Evolutionary conservation across 2,888 invertebrate genomes (phyloP), one percentile per base, ranked within the genome.

Genomic region (Dolichomitus sp.): DNA sequence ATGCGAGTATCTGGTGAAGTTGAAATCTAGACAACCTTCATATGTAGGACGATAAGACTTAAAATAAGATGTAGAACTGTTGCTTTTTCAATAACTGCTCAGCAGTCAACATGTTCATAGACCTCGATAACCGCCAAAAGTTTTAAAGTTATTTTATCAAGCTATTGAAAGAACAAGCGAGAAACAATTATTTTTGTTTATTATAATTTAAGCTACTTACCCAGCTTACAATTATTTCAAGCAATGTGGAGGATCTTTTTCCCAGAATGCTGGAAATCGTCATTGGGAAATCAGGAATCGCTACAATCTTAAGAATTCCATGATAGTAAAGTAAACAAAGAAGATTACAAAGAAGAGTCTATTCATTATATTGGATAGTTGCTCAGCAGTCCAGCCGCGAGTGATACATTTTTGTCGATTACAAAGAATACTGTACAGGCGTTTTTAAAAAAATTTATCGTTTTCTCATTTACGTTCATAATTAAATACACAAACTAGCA

Each of bases 401-500:
- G 69, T 30, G 11, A 48, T 9, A 12, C 23, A 23, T 61, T 48
- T 27, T 57, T 76, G 65, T 72, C 37, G 9, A 70, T 79, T 61
- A 40, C 11, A 59, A 59, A 59, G 11, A 82, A 82, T 82, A 83
- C 76, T 83, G 75, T 83, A 83, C 83, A 83, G 83, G 74, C 65
- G 50, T 17, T 40, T 27, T 42, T 48, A 23, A n/a, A 40, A 17
- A 61, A 59, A 69, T 11, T 33, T 11, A 19, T 37, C 7, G 42
- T 45, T 17, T 40, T 23, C 33, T 30, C 11, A 17, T 57, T 42
- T 42, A n/a, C 61, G 19, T 19, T 54, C 12, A 37, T 70, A 72
- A 69, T 59, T 33, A 23, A 48, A 45, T 27, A 74, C 48, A 50
- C 37, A 57, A 9, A 59, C 27, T 30, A 11, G 68, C 48, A 40